Base-by-base conservation (phyloP, 2,113 vertebrate genomes). In the Condylura cristata region DNA sequence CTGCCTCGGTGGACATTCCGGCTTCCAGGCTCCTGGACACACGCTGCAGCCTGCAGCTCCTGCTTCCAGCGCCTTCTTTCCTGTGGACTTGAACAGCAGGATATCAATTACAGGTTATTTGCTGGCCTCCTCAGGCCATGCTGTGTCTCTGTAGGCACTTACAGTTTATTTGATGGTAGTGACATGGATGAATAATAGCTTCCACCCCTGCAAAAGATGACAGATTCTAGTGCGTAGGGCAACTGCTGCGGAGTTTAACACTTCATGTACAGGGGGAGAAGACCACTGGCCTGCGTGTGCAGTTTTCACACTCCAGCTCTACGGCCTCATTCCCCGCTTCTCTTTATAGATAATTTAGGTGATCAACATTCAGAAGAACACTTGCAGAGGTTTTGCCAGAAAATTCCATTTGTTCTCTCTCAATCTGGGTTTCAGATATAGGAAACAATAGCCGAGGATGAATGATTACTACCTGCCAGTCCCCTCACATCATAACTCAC, bases 111-210 rank as follows among this genome's bases (percentile, higher is more conserved):
- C 22, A 48, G 37, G 44, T 71, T 81, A 26, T 82, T 75, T 32
- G 5, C 65, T 60, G 79, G 51, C 26, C n/a, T 91, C 61, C 63
- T 82, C 14, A 41, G 88, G 63, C 87, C 70, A 70, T 63, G 28
- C 71, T 80, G 65, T 3, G n/a, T 75, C 75, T 92, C 88, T 51
- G 22, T 63, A 39, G 93, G 93, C 76, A 71, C 53, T 74, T 80
- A 13, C 13, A 34, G 93, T 92, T 96, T 86, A 90, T 90, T 90
- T 90, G 53, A 88, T 94, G 89, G 85, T 24, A 68, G 34, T 90
- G 89, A 95, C 66, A 78, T 81, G 66, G 93, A 30, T 90, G 93
- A 70, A 87, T 37, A 80, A 87, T 61, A 44, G 58, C 76, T 92
- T 61, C 93, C 63, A 70, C 71, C 88, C 61, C 81, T 28, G 2